These are phyloP conservation scores for Arbacia lixula DNA, from an alignment of 53 echinoderm and acorn worm genomes.

Conservation along the genomic window DNA sequence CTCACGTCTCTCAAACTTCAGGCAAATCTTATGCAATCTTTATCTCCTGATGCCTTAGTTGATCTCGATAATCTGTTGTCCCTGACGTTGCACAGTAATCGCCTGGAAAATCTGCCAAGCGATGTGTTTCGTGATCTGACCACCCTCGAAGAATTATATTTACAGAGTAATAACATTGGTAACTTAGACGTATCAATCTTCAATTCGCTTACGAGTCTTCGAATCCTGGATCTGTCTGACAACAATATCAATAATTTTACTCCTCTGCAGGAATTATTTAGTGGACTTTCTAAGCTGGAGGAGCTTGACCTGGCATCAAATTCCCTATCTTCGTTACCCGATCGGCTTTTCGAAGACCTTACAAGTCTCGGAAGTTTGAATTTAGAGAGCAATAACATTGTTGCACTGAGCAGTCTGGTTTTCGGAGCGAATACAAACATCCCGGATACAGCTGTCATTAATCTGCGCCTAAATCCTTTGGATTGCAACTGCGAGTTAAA, in stretches of 20 bases:
- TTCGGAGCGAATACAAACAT: conserved; percentile 1
- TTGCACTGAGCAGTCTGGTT: not conserved
- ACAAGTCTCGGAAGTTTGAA: not conserved
- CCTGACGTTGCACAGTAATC: not conserved
- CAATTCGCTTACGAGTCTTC: not conserved
- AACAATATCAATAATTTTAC: not conserved
- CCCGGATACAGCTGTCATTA: not conserved
- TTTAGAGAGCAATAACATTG: not conserved
- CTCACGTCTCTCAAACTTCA: not conserved
- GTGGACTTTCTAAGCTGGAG: not conserved
- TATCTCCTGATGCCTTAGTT: conserved; percentile 1
- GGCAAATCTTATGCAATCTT: not conserved
- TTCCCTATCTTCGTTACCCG: not conserved
- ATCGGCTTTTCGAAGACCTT: not conserved
- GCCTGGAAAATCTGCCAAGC: not conserved
- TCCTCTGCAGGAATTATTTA: not conserved
- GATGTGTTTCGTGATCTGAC: not conserved
- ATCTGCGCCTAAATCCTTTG: not conserved
- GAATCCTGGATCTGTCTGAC: not conserved
- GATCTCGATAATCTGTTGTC: not conserved
- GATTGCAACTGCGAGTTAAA: not conserved
- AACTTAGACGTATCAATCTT: not conserved
- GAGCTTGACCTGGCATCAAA: conserved; percentile 14
- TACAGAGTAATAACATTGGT: not conserved
- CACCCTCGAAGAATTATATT: not conserved